These are phyloP conservation scores for Siniperca scherzeri DNA, from an alignment of 2,797 vertebrate species.

Conservation along the genomic window DNA sequence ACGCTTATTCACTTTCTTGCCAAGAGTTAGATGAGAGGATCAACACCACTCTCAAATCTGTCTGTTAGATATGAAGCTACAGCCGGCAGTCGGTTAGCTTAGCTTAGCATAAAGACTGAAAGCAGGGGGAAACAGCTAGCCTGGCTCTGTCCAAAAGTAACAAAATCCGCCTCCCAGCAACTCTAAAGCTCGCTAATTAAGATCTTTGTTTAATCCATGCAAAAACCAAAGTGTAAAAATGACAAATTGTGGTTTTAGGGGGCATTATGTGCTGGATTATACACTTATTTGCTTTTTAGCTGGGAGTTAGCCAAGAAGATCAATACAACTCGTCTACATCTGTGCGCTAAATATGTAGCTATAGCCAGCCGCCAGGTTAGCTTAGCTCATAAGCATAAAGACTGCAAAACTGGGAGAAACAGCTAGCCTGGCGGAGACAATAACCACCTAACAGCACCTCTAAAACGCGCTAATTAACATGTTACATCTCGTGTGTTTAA, in stretches of 20 bases:
- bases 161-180: background rate
- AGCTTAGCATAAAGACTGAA: slow-evolving; percentile 1
- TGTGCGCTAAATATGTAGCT: too few species aligned
- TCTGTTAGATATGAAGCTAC: background rate
- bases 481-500: too few species aligned
- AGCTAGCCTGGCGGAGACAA: background rate
- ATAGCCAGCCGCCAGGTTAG: too few species aligned
- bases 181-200: background rate
- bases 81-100: background rate
- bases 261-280: background rate
- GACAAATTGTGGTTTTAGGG: background rate
- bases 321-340: background rate
- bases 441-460: too few species aligned
- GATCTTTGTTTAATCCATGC: background rate
- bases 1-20: background rate
- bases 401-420: background rate
- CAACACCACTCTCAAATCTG: background rate
- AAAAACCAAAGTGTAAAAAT: too few species aligned
- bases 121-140: background rate
- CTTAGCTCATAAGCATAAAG: background rate
- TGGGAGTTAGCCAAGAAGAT: background rate
- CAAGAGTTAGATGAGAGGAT: background rate
- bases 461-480: too few species aligned
- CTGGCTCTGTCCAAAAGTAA: too few species aligned
- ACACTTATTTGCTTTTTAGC: background rate